Evolutionary conservation across 2,797 vertebrate species (phyloP), one percentile per base, ranked within the genome.

Genomic region (Mallotus villosus): DNA sequence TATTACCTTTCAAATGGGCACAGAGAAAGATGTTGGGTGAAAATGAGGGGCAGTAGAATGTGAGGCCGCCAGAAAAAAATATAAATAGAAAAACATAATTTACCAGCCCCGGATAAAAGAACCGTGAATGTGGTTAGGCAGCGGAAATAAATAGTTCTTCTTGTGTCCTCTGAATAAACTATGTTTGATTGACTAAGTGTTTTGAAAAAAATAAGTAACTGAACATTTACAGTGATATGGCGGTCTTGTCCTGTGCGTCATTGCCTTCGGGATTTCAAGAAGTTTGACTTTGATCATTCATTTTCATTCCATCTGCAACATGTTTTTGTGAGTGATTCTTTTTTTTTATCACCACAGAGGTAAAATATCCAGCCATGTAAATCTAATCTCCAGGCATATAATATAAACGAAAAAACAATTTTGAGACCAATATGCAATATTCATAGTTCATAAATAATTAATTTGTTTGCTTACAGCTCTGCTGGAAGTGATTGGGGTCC

Each of bases 361-460:
- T 84, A 84, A 87, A 68, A 87, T 76, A 78, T 68, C 77, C 81
- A 76, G 58, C 79, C 67, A 70, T 79, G 84, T 89, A 85, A 88
- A 91, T 91, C 85, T 85, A 85, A 89, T 91, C 86, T 85, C 75
- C 76, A 60, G 74, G 76, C 81, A 88, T 82, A 88, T 78, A 82
- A 85, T 77, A 79, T 77, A 86, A 76, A 89, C 67, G 79, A 84
- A 86, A 88, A 83, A 87, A 87, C 84, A 84, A 85, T 89, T 90
- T 91, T 84, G 75, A 85, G 80, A 85, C 86, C 85, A 82, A 88
- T 85, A 90, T 88, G 83, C 87, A 92, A 90, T 91, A 90, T 89
- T 91, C 86, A 89, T 89, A 79, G 77, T 86, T 88, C 85, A 89
- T 92, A 85, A 91, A 92, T 89, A 85, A 90, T 89, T 82, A 81